phyloP scores from a whole-genome alignment of 2,888 invertebrate species.

The Criorhina ranunculi region DNA sequence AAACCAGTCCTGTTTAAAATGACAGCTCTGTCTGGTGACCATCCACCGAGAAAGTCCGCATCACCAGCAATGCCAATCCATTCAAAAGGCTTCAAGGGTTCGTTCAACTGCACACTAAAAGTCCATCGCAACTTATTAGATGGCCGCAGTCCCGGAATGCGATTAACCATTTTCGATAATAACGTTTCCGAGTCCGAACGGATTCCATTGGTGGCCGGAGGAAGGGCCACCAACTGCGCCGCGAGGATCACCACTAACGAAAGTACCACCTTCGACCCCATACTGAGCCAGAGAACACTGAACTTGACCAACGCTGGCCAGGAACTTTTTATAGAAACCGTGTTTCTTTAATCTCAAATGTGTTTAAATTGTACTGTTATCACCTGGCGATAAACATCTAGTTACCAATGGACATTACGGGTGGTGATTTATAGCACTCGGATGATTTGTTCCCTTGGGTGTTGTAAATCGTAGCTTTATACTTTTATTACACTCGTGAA shows the following conservation, averaged over 20 bases:
- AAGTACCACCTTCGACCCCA: conserved; percentile 50
- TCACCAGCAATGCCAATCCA: conserved; percentile 89
- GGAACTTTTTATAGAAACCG: conserved; percentile 50
- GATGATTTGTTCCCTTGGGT: not conserved
- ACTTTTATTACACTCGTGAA: conserved; percentile 26
- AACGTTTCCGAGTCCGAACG: conserved; percentile 47
- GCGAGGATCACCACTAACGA: conserved; percentile 78
- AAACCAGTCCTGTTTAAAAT: conserved; percentile 85
- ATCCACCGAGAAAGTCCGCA: conserved; percentile 88
- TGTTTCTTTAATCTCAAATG: not conserved
- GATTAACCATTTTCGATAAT: conserved; percentile 53
- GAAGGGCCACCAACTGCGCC: conserved; percentile 79
- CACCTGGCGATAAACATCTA: conserved; percentile 37
- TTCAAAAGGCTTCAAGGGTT: conserved; percentile 86
- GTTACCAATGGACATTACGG: conserved; percentile 30
- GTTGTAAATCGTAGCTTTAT: conserved; percentile 21
- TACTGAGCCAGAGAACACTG: conserved; percentile 34
- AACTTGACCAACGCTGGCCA: conserved; percentile 4
- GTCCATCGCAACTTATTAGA: conserved; percentile 58
- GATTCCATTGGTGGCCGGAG: conserved; percentile 76
- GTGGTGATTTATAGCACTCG: conserved; percentile 36
- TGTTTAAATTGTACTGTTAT: conserved; percentile 34
- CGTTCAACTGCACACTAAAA: conserved; percentile 82
- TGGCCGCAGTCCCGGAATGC: conserved; percentile 54
- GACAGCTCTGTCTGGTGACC: conserved; percentile 88